Evolutionary conservation across 2,797 vertebrate genomes (phyloP).

Genomic region (Muscicapa comitata): DNA sequence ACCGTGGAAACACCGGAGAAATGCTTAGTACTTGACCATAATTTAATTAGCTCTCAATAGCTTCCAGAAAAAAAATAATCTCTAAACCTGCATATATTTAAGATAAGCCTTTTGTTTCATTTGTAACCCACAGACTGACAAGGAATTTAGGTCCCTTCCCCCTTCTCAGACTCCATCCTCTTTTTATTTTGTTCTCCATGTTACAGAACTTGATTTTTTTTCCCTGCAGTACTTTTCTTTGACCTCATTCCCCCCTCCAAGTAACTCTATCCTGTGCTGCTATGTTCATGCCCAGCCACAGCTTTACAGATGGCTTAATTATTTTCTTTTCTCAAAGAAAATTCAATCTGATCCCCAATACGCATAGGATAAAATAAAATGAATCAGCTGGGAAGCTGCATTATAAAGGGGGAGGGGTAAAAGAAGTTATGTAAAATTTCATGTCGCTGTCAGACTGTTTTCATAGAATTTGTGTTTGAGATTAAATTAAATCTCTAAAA

Average conservation of each 20-base stretch:
- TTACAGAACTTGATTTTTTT: conserved; percentile 28
- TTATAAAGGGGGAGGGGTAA: conserved; percentile 48
- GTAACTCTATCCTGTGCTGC: conserved; percentile 63
- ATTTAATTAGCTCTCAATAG: conserved; percentile 56
- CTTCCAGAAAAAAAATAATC: conserved; percentile 33
- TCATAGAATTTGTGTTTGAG: conserved; percentile 72
- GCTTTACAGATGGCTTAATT: conserved; percentile 73
- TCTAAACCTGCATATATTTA: conserved; percentile 51
- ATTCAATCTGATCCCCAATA: conserved; percentile 50
- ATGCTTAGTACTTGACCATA: conserved; percentile 6
- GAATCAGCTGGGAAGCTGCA: conserved; percentile 60
- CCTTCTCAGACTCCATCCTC: conserved; percentile 9
- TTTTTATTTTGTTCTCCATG: conserved; percentile 33
- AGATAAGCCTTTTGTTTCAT: conserved; percentile 58
- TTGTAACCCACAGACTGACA: conserved; percentile 58
- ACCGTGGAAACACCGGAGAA: not conserved
- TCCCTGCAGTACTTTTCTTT: conserved; percentile 49
- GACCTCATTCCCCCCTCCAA: conserved; percentile 42
- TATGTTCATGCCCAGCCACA: conserved; percentile 44
- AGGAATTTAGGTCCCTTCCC: conserved; percentile 37
- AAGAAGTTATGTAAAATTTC: conserved; percentile 69
- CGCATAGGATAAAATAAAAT: conserved; percentile 65
- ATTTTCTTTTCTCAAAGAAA: conserved; percentile 67
- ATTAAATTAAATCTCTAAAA: conserved; percentile 75
- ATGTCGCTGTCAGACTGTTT: conserved; percentile 68